These are phyloP conservation scores for Remorina albescens DNA, from an alignment of 2,797 vertebrate species.

Conservation along the genomic window DNA sequence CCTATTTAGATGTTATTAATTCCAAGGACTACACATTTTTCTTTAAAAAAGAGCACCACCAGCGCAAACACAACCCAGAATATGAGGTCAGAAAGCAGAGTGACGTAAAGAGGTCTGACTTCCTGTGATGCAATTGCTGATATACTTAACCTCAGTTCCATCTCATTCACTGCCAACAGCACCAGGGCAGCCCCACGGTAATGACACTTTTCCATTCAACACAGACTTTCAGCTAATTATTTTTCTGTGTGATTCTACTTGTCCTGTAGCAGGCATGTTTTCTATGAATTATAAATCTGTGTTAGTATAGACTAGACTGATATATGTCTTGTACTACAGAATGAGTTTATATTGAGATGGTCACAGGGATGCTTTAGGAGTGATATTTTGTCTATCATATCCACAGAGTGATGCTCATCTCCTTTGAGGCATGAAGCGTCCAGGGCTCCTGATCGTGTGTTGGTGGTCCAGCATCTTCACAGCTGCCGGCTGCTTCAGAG, in stretches of 20 bases:
- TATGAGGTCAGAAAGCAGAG: neutral
- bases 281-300: neutral
- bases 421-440: conserved; percentile 44
- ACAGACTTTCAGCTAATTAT: neutral
- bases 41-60: neutral
- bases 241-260: neutral
- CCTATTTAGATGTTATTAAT: neutral
- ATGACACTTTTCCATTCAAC: conserved; percentile 19
- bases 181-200: conserved; percentile 57
- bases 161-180: conserved; percentile 50
- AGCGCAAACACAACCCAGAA: no score
- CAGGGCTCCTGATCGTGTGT: conserved; percentile 42
- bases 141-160: conserved; percentile 46
- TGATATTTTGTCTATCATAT: neutral
- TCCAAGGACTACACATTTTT: neutral
- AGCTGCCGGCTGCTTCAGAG: conserved; percentile 10
- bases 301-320: neutral
- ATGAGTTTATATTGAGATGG: neutral
- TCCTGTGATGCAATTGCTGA: conserved; percentile 56
- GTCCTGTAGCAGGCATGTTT: neutral
- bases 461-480: conserved; percentile 36
- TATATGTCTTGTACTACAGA: neutral
- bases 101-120: conserved; percentile 30
- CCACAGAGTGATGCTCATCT: conserved; percentile 17
- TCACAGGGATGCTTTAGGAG: neutral